A percentile compares a stretch with the other conserved stretches of the same genome.
phyloP scores from a whole-genome alignment of 2,888 invertebrate genomes.

The Synanthedon vespiformis region DNA sequence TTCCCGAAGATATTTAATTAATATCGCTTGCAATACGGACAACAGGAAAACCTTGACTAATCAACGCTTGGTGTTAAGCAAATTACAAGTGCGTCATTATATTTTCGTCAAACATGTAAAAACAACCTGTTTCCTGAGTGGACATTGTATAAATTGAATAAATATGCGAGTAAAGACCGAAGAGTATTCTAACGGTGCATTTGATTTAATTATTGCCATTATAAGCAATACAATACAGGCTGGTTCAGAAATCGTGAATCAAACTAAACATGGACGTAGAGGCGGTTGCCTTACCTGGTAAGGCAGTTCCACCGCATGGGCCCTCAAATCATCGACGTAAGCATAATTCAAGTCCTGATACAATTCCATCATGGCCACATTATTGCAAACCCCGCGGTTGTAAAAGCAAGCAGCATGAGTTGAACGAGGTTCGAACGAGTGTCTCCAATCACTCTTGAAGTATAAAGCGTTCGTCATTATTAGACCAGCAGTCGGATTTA shows the following conservation, averaged over 20 bases:
- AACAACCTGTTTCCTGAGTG: not conserved
- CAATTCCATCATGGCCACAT: constrained; percentile 72
- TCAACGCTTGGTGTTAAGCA: not conserved
- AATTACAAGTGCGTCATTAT: not conserved
- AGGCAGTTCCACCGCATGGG: constrained; percentile 74
- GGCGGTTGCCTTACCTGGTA: constrained; percentile 62
- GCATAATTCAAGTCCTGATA: constrained; percentile 69
- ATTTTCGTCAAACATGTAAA: not conserved
- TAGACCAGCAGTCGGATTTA: constrained; percentile 58
- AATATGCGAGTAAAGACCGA: too few relatives aligned
- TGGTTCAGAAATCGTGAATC: too few relatives aligned
- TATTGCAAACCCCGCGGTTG: constrained; percentile 45
- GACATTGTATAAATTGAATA: too few relatives aligned
- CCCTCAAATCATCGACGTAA: constrained; percentile 64
- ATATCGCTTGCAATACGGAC: too few relatives aligned
- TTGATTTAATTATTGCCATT: too few relatives aligned
- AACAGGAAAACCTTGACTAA: constrained; percentile 10
- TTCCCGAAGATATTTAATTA: too few relatives aligned
- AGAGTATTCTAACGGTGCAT: too few relatives aligned
- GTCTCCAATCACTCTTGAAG: constrained; percentile 75
- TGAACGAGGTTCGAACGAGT: constrained; percentile 60
- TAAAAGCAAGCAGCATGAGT: constrained; percentile 70
- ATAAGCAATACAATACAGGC: too few relatives aligned
- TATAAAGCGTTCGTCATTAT: constrained; percentile 74
- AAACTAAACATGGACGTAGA: too few relatives aligned